These are phyloP conservation scores for Dendrocopos noguchii DNA, from an alignment of 2,113 vertebrate genomes.

Conservation along the genomic window DNA sequence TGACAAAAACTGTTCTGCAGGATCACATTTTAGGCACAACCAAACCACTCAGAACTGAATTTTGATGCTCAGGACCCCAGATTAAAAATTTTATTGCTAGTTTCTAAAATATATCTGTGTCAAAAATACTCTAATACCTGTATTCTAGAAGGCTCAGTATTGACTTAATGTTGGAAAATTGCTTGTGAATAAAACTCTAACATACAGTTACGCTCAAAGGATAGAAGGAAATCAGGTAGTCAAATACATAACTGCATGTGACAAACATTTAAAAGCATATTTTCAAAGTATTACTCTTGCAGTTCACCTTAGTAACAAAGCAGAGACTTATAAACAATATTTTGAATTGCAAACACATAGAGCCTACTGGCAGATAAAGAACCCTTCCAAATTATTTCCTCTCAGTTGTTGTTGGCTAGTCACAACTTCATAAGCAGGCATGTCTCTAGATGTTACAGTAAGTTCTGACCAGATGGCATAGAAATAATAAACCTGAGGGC, in stretches of 20 bases:
- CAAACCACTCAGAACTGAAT: neutral
- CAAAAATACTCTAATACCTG: neutral
- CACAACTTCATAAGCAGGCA: neutral
- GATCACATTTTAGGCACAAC: neutral
- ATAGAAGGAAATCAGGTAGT: neutral
- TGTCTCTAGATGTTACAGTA: neutral
- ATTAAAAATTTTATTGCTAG: neutral
- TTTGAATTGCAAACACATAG: neutral
- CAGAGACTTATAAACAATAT: neutral
- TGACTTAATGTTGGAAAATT: neutral
- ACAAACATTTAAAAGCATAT: neutral
- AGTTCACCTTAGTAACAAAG: neutral
- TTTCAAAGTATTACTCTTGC: neutral
- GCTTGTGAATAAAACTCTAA: neutral
- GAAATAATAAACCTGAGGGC: slow-evolving; percentile 24
- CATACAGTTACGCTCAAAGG: neutral
- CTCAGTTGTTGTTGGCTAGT: neutral
- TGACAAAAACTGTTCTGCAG: neutral
- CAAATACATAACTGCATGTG: neutral
- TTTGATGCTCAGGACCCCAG: neutral
- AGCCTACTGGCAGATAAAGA: neutral
- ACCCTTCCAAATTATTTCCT: neutral
- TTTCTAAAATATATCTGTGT: neutral
- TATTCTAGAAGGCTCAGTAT: neutral
- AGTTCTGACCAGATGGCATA: slow-evolving; percentile 30